Base-by-base conservation (phyloP, 2,888 invertebrate species). In the Coenonympha arcania region DNA sequence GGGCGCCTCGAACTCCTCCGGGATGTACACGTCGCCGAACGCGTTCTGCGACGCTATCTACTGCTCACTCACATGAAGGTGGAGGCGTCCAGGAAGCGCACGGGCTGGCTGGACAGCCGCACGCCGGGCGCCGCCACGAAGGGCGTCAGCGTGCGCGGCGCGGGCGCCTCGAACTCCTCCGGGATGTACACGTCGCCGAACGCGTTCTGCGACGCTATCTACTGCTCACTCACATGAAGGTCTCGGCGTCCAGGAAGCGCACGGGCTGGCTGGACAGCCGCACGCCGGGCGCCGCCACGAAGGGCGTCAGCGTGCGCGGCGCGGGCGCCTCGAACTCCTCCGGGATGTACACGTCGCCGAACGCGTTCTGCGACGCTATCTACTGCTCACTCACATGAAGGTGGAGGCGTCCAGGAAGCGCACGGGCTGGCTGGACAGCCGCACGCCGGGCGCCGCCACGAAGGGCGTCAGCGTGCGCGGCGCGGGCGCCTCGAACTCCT, bases 151-250 rank as follows among this genome's bases (percentile, higher is more conserved):
- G 85, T 81, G 62, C 92, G 92, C 1, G 92, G 88, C 5, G 90
- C 87, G 0, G 96, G 96, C 9, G 96, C 91, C 68, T 95, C 94
- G 75, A 96, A 95, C 59, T 94, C 95, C 67, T 96, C 95, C 0
- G 95, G 95, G 60, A 96, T 90, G 71, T 92, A 93, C 45, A 96
- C 92, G 73, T 96, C 96, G 0, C 94, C 96, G 72, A 95, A 96
- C 30, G 94, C 90, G 73, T 94, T 95, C 89, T 95, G 94, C 67
- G 90, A 91, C 62, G 91, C 90, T 13, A 4, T 11, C 15, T 24
- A 8, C 24, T 6, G 6, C 4, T 20, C 20, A 65, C 73, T 68
- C 39, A 85, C 84, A 82, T 66, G 22, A 96, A 87, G 0, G 93
- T 94, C 73, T 92, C 93, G 0, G 95, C 92, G 69, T 96, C 95